Evolutionary conservation across 1,140 invertebrate genomes (phyloP), one percentile per base, ranked within the genome.

Genomic region (Drosophila cardini): DNA sequence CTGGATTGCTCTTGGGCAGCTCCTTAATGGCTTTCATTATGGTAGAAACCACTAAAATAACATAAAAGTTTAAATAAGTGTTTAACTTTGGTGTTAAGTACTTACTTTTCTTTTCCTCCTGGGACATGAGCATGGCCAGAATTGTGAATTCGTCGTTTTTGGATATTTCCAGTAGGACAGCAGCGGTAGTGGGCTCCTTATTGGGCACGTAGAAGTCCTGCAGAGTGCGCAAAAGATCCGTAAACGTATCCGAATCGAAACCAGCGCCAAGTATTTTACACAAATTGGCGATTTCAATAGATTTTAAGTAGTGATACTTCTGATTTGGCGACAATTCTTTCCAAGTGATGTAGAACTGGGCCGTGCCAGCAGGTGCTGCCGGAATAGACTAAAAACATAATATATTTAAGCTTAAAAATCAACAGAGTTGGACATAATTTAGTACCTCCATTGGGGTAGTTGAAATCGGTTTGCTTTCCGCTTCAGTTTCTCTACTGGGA

Each of bases 261-360:
- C 90, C 84, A 34, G 90, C 91, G 1, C 91, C 91, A 11, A 92
- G 72, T 21, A 92, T 72, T 65, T 85, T 91, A 40, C 82, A 74
- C n/a, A 92, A 21, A 36, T 77, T 74, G 1, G 57, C 9, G 8
- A 80, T 42, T 43, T 91, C 56, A 57, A 92, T 92, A 1, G 80
- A 85, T 60, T 92, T 78, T 2, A 85, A 57, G 56, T 92, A 92
- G 4, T 75, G 34, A 62, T 90, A 92, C 61, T 92, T 92, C 43
- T 91, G 81, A 7, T 57, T 21, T n/a, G 81, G 50, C 16, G 78
- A 45, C 1, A 92, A 43, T 50, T 91, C 91, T 52, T 89, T 92
- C 91, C 91, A 92, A 10, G 86, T 89, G 0, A 86, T 73, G 58
- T 92, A 90, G 38, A 92, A 92, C 68, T 92, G 91, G 2, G 87